Base-by-base conservation (phyloP, 2,797 vertebrate genomes). In the Brachyalestes nurse region DNA sequence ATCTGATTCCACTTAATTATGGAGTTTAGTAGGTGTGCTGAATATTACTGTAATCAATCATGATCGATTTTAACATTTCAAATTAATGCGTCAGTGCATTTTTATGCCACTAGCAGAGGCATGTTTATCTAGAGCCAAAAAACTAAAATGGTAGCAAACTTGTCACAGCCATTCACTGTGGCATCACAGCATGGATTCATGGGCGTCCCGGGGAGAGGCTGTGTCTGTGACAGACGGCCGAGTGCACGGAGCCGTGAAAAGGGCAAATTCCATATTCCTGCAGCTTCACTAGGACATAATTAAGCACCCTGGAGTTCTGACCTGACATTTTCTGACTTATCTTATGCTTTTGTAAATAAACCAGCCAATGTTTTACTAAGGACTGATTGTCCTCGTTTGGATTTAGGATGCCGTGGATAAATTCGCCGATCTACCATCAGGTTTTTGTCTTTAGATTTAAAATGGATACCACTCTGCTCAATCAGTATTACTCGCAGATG, bases 301-400 rank as follows among this genome's bases (percentile, higher is more conserved):
- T 79, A 86, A 81, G 42, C 88, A 87, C 90, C 85, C 88, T 73
- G 70, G 90, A 90, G 89, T 87, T 82, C 84, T 75, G 84, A 85
- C 90, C 88, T 88, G 90, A 89, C 89, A 90, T 91, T 93, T 89
- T 19, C 89, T 82, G 86, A 88, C 87, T 90, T 78, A 84, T 85
- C 82, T 80, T 60, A 75, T 45, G 64, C 57, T 76, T 83, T 34
- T 71, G 70, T 84, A 85, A 85, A 85, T 84, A 82, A 79, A 85
- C 75, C 79, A 83, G 53, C 47, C 8, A 10, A 28, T 75, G 58
- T 80, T 81, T 71, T 21, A 14, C 34, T 69, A 67, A 78, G 62
- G 51, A 70, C n/a, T 28, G 40, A 51, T 14, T 25, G 25, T 12
- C 5, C 47, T 13, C 28, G 45, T 17, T 10, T 5, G 25, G 73